Percentiles rank a stretch among this genome's conserved stretches.
phyloP scores from a whole-genome alignment of 2,113 vertebrate species.

The Tretioscincus oriximinensis region DNA sequence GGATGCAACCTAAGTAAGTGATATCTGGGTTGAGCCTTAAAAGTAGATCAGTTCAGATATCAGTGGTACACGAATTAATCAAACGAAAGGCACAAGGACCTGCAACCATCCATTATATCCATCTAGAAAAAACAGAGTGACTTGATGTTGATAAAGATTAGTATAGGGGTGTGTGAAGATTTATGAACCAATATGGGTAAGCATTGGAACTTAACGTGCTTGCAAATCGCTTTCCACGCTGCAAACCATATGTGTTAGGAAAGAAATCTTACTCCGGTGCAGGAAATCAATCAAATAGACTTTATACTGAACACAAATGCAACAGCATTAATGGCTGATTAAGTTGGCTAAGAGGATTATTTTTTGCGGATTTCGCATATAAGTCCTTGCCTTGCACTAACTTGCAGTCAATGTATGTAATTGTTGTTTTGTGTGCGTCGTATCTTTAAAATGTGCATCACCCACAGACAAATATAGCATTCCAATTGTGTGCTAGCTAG shows the following conservation, averaged over 20 bases:
- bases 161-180: constrained; percentile 10
- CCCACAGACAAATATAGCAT: background rate
- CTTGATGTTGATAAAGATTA: constrained; percentile 9
- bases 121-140: too few species aligned
- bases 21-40: background rate
- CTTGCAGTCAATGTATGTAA: constrained; percentile 8
- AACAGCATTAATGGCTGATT: constrained; percentile 6
- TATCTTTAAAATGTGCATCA: background rate
- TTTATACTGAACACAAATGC: background rate
- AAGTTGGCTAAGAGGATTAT: constrained; percentile 3
- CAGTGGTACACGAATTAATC: background rate
- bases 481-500: background rate
- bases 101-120: too few species aligned
- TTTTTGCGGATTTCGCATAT: constrained; percentile 18
- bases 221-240: background rate
- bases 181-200: background rate
- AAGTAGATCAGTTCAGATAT: background rate
- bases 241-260: background rate
- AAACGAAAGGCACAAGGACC: background rate
- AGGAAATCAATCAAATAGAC: background rate
- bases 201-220: background rate
- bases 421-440: background rate
- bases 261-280: background rate
- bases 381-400: background rate
- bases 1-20: too few species aligned